These are phyloP conservation scores for Dasysyrphus tricinctus DNA, from an alignment of 2,888 invertebrate species.

Conservation along the genomic window DNA sequence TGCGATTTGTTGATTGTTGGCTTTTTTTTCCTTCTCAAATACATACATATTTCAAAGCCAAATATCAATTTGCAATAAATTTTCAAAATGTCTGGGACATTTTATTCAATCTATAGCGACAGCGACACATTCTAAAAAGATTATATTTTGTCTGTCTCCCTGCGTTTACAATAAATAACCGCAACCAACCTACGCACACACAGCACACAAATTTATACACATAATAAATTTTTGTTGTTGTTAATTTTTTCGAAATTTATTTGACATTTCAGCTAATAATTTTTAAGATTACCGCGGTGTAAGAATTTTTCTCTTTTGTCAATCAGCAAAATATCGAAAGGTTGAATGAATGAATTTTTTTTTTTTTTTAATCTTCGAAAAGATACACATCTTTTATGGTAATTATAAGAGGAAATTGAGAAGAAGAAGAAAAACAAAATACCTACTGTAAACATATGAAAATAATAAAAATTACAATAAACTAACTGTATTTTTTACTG, in stretches of 20 bases:
- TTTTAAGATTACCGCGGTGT: slow-evolving; percentile 53
- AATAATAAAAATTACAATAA: slow-evolving; percentile 20
- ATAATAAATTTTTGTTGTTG: not conserved
- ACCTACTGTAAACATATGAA: not conserved
- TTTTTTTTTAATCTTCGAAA: slow-evolving; percentile 44
- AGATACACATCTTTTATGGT: slow-evolving; percentile 44
- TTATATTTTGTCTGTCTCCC: slow-evolving; percentile 47
- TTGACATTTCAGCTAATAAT: slow-evolving; percentile 49
- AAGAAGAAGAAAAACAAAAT: not conserved
- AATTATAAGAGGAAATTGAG: slow-evolving; percentile 58
- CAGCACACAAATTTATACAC: slow-evolving; percentile 3
- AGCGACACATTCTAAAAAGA: slow-evolving; percentile 62
- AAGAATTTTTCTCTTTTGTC: slow-evolving; percentile 24
- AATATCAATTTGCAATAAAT: slow-evolving; percentile 72
- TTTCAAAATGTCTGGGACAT: slow-evolving; percentile 61
- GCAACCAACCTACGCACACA: slow-evolving; percentile 46
- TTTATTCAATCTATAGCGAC: slow-evolving; percentile 41
- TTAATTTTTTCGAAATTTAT: slow-evolving; percentile 30
- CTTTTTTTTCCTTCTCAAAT: no score
- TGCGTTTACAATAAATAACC: not conserved
- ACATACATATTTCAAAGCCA: not conserved
- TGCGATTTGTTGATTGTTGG: no score
- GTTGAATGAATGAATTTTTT: slow-evolving; percentile 1
- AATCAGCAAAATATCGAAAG: slow-evolving; percentile 6
- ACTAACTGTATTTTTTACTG: slow-evolving; percentile 15